These are phyloP conservation scores for Liolophura sinensis DNA, from an alignment of 1,140 invertebrate species.

Conservation along the genomic window DNA sequence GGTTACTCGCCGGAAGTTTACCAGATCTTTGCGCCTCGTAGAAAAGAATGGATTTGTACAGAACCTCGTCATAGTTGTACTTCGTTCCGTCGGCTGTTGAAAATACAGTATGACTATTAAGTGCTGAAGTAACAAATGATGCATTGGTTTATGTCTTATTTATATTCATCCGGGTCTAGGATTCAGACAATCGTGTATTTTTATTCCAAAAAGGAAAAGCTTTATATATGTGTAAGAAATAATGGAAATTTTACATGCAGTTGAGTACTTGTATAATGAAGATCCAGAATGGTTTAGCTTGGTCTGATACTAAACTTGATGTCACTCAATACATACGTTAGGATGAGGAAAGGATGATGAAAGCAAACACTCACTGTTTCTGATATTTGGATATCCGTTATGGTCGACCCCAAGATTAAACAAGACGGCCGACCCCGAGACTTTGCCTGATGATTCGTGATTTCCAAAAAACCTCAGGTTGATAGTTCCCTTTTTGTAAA, in stretches of 20 bases:
- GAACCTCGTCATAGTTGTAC: slow-evolving; percentile 42
- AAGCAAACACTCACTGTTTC: too few species aligned
- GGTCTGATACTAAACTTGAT: too few species aligned
- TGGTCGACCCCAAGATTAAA: too few species aligned
- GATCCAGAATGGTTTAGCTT: background rate
- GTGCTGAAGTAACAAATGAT: background rate
- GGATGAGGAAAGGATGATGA: too few species aligned
- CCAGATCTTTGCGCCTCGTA: slow-evolving; percentile 59
- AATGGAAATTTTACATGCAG: background rate
- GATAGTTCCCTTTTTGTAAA: too few species aligned
- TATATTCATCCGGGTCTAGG: background rate
- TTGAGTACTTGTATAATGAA: background rate
- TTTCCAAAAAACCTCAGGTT: too few species aligned
- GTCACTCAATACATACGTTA: too few species aligned
- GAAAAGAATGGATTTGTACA: slow-evolving; percentile 56
- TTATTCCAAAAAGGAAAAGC: background rate
- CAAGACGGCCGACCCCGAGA: too few species aligned
- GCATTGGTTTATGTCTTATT: background rate
- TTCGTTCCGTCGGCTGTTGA: slow-evolving; percentile 15
- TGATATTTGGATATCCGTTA: too few species aligned
- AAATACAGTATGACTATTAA: background rate
- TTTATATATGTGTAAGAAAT: background rate
- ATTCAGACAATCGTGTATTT: background rate
- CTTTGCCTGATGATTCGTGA: too few species aligned
- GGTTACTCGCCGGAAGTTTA: slow-evolving; percentile 44